phyloP scores from a whole-genome alignment of 2,888 invertebrate species.

The Drosophila lutescens region DNA sequence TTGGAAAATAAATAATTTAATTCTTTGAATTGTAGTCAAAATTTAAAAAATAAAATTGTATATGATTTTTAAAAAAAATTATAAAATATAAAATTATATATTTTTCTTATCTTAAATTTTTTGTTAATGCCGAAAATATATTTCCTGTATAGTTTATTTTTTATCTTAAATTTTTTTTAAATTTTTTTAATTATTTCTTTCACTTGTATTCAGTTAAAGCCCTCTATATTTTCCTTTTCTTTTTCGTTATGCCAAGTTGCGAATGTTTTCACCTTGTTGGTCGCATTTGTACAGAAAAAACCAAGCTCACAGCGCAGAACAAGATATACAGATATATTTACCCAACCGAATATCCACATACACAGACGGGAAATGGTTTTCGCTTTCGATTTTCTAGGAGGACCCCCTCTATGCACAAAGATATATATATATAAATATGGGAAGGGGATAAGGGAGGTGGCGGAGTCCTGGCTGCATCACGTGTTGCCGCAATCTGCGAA shows the following conservation, averaged over 20 bases:
- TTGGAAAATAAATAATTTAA: neutral
- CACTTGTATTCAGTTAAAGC: too few species aligned
- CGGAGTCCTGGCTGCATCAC: constrained; percentile 64
- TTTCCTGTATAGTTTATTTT: too few species aligned
- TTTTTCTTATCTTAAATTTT: too few species aligned
- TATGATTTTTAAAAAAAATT: too few species aligned
- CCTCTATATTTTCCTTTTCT: too few species aligned
- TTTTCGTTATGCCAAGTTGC: neutral
- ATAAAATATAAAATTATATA: too few species aligned
- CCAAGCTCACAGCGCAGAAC: constrained; percentile 18
- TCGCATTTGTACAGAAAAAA: neutral
- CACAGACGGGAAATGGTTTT: constrained; percentile 58
- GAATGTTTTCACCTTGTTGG: constrained; percentile 7
- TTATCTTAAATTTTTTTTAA: too few species aligned
- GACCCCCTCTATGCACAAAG: constrained; percentile 1
- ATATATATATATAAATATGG: neutral
- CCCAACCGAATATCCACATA: constrained; percentile 8
- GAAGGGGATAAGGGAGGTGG: neutral
- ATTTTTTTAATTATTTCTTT: too few species aligned
- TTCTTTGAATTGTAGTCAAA: too few species aligned
- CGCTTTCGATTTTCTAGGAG: constrained; percentile 76
- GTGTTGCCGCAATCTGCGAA: constrained; percentile 71
- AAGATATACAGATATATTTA: constrained; percentile 24
- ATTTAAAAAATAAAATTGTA: too few species aligned
- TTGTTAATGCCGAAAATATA: too few species aligned